These are phyloP conservation scores for Plectrocnemia conspersa DNA, from an alignment of 1,140 invertebrate genomes.

Conservation along the genomic window DNA sequence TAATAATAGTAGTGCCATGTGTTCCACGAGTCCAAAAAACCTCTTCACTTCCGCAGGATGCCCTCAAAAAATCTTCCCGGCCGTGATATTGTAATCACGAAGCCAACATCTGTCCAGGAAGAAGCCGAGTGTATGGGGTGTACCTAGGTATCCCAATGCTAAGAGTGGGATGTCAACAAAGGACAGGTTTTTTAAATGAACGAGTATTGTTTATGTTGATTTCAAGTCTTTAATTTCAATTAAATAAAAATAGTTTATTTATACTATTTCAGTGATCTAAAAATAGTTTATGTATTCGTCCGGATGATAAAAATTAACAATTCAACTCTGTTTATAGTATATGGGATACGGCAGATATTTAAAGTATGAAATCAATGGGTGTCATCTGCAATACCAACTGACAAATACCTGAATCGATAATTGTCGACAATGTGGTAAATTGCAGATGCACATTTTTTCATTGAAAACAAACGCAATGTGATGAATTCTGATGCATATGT, in stretches of 20 bases:
- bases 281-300: not conserved
- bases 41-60: slow-evolving; percentile 34
- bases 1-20: slow-evolving; percentile 31
- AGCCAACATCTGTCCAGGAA: slow-evolving; percentile 30
- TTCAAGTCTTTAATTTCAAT: not conserved
- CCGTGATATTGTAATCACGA: slow-evolving; percentile 26
- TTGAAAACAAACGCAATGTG: too few relatives aligned
- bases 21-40: slow-evolving; percentile 27
- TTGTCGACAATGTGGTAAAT: too few relatives aligned
- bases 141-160: too few relatives aligned
- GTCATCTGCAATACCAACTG: too few relatives aligned
- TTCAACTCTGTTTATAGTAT: too few relatives aligned
- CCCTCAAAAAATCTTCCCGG: slow-evolving; percentile 24
- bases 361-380: too few relatives aligned
- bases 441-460: too few relatives aligned
- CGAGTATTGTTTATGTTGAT: not conserved
- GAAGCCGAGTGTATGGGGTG: too few relatives aligned
- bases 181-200: slow-evolving; percentile 3
- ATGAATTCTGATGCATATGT: too few relatives aligned
- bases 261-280: not conserved
- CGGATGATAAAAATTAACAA: not conserved
- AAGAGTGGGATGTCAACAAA: not conserved
- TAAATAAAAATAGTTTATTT: not conserved
- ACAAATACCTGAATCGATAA: too few relatives aligned
- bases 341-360: too few relatives aligned